Percentiles rank a stretch among this genome's conserved stretches.
Conservation (phyloP, 2,888 invertebrate genomes). For the Polydrusus tereticollis region DNA sequence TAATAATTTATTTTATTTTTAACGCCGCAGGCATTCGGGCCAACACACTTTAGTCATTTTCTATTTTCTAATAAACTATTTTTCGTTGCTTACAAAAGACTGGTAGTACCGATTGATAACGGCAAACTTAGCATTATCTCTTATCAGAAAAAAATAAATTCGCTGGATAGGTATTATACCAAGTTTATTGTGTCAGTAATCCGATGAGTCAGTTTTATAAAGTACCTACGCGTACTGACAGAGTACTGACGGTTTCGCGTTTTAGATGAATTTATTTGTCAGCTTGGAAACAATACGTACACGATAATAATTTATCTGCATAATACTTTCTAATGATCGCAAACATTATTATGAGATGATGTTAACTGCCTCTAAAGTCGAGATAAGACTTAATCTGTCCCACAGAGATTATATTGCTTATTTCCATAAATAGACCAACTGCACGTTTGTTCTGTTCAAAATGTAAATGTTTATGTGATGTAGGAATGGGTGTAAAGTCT, state of each 20-base stretch:
- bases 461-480: slow-evolving; percentile 7
- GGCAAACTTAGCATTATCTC: slow-evolving; percentile 12
- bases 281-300: background rate
- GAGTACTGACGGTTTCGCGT: background rate
- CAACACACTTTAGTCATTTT: slow-evolving; percentile 15
- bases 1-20: slow-evolving; percentile 20
- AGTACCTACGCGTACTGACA: background rate
- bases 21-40: background rate
- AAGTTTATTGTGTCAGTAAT: slow-evolving; percentile 15
- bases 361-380: background rate
- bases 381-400: slow-evolving; percentile 25
- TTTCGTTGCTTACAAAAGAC: background rate
- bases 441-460: slow-evolving; percentile 15
- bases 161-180: slow-evolving; percentile 18
- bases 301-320: background rate
- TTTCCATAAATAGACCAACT: slow-evolving; percentile 17
- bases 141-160: slow-evolving; percentile 26
- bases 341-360: slow-evolving; percentile 13
- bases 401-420: slow-evolving; percentile 28
- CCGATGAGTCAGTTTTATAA: slow-evolving; percentile 11
- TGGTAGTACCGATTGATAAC: too few relatives aligned
- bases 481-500: background rate
- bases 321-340: slow-evolving; percentile 14
- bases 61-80: slow-evolving; percentile 1
- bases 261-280: background rate